Evolutionary conservation across 2,113 vertebrate genomes (phyloP), one percentile per base, ranked within the genome.

Genomic region (Marmota flaviventris): DNA sequence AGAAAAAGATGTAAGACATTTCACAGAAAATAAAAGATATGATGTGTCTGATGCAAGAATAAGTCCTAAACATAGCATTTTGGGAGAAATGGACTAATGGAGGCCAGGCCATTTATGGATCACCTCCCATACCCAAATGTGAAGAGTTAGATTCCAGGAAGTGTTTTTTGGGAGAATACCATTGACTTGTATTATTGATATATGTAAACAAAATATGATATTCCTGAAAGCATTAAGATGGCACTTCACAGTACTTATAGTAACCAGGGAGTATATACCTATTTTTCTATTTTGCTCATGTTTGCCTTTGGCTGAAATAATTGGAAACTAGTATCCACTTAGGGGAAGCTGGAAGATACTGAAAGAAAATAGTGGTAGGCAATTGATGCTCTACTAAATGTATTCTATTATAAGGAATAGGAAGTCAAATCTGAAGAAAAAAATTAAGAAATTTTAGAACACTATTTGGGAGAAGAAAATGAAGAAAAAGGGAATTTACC

Each of bases 321-420:
- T 65, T 42, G 39, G 37, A 75, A 89, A 53, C 20, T 85, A 27
- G 4, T 42, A 78, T 58, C 58, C 69, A 45, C 42, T 76, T 82
- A 82, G 51, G 24, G 22, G 65, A 96, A n/a, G 24, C 37, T 86
- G 75, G 81, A 83, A 94, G 51, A 76, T 6, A 77, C 48, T 94
- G 13, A 32, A 81, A 77, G 87, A 58, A 85, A 45, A 85, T 51
- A 85, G 76, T 75, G 37, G 27, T 27, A 39, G 72, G 24, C 48
- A 85, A 65, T 79, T 45, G 70, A 86, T 70, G 18, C 69, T 86
- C 22, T 93, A 45, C 85, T 63, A 85, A 61, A 7, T 20, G 27
- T 76, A 7, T 61, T 91, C 32, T 42, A 5, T 45, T 56, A 14
- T 32, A 69, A 69, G 18, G 51, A 85, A 61, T 13, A 89, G 37